Percentiles rank a stretch among this genome's conserved stretches.
Evolutionary conservation across 2,888 invertebrate species (phyloP).

Genomic region (Leucophora obtusa): DNA sequence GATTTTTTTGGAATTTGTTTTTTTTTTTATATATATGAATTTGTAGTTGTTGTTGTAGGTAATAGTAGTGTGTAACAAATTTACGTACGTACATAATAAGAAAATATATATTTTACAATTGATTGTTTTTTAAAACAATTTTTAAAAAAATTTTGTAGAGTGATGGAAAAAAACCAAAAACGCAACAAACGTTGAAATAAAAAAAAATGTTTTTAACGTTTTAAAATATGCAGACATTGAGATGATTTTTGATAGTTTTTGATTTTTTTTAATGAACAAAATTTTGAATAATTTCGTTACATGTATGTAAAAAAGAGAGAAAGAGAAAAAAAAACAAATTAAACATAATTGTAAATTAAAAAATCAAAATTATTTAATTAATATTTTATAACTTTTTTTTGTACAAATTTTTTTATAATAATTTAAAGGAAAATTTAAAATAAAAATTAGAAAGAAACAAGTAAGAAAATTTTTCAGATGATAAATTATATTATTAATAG

Average conservation of each 20-base stretch:
- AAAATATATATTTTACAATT: slow-evolving; percentile 63
- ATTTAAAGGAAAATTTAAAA: background rate
- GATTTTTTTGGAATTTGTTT: slow-evolving; percentile 36
- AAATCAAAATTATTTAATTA: background rate
- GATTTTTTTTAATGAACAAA: slow-evolving; percentile 18
- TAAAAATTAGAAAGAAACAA: background rate
- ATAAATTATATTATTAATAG: too few species aligned
- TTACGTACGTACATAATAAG: slow-evolving; percentile 54
- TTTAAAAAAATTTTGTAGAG: slow-evolving; percentile 35
- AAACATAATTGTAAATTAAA: slow-evolving; percentile 12
- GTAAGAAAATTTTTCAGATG: background rate
- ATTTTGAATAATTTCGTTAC: slow-evolving; percentile 37
- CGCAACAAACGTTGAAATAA: slow-evolving; percentile 44
- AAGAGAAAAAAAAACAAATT: slow-evolving; percentile 52
- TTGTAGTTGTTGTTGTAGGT: slow-evolving; percentile 66
- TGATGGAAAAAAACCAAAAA: slow-evolving; percentile 46
- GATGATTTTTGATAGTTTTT: slow-evolving; percentile 63
- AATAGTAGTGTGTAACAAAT: slow-evolving; percentile 65
- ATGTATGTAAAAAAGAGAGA: slow-evolving; percentile 41
- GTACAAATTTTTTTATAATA: background rate
- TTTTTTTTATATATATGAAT: slow-evolving; percentile 48
- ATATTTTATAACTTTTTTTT: background rate
- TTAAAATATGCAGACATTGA: slow-evolving; percentile 67
- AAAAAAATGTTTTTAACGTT: slow-evolving; percentile 61
- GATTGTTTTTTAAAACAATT: slow-evolving; percentile 26